These are phyloP conservation scores for Pammene aurita DNA, from an alignment of 2,888 invertebrate species.

Conservation along the genomic window DNA sequence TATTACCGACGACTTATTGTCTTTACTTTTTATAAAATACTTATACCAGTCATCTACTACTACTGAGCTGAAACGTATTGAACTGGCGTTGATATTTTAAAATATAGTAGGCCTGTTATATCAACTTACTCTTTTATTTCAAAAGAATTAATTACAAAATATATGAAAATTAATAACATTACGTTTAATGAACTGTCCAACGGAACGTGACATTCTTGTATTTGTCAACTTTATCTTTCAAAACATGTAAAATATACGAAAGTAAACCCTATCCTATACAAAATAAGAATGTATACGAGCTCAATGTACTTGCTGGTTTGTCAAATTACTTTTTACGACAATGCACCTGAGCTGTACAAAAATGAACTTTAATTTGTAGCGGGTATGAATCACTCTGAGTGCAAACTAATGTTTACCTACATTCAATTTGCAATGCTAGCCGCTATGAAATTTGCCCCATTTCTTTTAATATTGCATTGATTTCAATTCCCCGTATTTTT, in stretches of 20 bases:
- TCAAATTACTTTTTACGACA: neutral
- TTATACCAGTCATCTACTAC: too few relatives aligned
- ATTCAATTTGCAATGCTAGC: constrained; percentile 35
- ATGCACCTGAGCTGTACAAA: neutral
- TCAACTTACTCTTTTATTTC: too few relatives aligned
- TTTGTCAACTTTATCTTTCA: constrained; percentile 21
- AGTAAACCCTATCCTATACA: neutral
- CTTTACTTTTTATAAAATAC: too few relatives aligned
- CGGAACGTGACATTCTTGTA: constrained; percentile 26
- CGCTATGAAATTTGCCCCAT: constrained; percentile 29
- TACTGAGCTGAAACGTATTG: too few relatives aligned
- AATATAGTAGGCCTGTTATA: too few relatives aligned
- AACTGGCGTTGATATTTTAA: too few relatives aligned
- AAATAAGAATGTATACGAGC: constrained; percentile 4
- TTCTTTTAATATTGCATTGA: constrained; percentile 33
- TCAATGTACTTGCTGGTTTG: neutral
- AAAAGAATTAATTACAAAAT: constrained; percentile 25
- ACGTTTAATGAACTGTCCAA: constrained; percentile 16
- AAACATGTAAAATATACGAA: neutral
- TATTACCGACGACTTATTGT: too few relatives aligned
- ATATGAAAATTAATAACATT: constrained; percentile 19
- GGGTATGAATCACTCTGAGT: neutral
- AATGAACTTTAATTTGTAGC: neutral
- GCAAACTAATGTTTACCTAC: constrained; percentile 18
- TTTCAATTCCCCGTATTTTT: constrained; percentile 19